Base-by-base conservation (phyloP, 2,113 vertebrate species). In the Formicarius rufipectus region DNA sequence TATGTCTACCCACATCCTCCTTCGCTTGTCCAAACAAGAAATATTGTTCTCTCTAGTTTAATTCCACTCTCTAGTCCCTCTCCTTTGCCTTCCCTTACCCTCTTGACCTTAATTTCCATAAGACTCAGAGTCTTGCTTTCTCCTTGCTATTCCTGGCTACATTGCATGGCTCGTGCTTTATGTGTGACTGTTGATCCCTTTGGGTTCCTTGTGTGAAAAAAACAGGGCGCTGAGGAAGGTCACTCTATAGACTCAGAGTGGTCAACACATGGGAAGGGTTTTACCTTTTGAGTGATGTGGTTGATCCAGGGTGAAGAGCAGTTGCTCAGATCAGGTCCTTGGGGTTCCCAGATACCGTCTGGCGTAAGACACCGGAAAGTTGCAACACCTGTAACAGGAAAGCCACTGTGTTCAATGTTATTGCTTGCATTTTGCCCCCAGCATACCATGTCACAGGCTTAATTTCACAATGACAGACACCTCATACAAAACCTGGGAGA, bases 291-390 rank as follows among this genome's bases (percentile, higher is more conserved):
- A 87, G 98, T 98, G 96, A 99, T 99, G 91, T 99, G 97, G 96
- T 98, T 99, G 93, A 99, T 98, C 99, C 99, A 99, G 23, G 98
- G 98, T 77, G 99, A 99, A 84, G 99, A 99, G 69, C 99, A 99
- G 97, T 99, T 99, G 98, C 99, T 99, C 52, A 99, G 98, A 94
- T 99, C 99, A 14, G 99, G 99, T 80, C 99, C 99, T 96, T 98
- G 98, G 23, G 98, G 98, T 91, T 99, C 99, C 99, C 99, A 99
- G 91, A 98, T 97, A 68, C 99, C 99, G 4, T 99, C 99, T 30
- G 99, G 99, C 2, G 98, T 98, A 66, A 98, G 89, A 74, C 99
- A 99, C 2, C 96, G 89, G 89, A 99, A 99, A 12, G 98, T 98
- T n/a, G 99, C 99, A 80, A 98, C 98, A 53, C 99, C 99, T 99